phyloP scores from a whole-genome alignment of 2,797 vertebrate species.

The Poeciliopsis paucimaculata region DNA sequence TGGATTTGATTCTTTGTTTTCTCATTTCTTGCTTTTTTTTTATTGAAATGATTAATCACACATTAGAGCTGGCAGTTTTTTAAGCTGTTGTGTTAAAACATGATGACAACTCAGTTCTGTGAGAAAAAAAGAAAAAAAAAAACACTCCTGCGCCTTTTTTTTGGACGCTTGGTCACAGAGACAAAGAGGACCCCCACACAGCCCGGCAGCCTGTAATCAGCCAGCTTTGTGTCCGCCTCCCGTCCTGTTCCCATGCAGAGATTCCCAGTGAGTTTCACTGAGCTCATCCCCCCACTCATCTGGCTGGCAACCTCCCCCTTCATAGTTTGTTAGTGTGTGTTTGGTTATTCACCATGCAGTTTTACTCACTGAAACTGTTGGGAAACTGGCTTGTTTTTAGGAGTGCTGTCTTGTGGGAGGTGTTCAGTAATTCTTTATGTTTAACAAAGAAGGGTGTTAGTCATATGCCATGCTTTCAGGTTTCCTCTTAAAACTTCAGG shows the following conservation, averaged over 20 bases:
- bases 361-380: conserved; percentile 27
- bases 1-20: neutral
- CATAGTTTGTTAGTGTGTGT: conserved; percentile 48
- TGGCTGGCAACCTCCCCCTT: conserved; percentile 60
- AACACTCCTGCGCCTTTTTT: conserved; percentile 40
- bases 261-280: conserved; percentile 42
- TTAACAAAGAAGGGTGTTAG: conserved; percentile 24
- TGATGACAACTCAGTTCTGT: conserved; percentile 63
- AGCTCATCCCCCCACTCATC: conserved; percentile 66
- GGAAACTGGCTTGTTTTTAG: conserved; percentile 19
- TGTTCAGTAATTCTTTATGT: conserved; percentile 11
- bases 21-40: neutral
- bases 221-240: conserved; percentile 68
- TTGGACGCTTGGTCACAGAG: conserved; percentile 42
- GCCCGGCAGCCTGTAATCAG: conserved; percentile 64
- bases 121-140: conserved; percentile 46
- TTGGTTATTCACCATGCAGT: conserved; percentile 25
- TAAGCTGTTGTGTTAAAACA: conserved; percentile 38
- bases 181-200: conserved; percentile 62
- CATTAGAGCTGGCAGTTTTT: neutral
- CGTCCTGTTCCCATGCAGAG: conserved; percentile 65
- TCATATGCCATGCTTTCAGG: neutral
- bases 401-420: conserved; percentile 10
- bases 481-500: neutral
- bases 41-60: neutral